A percentile compares a stretch with the other conserved stretches of the same genome.
phyloP scores from a whole-genome alignment of 2,888 invertebrate species.

The Phasia obesa region DNA sequence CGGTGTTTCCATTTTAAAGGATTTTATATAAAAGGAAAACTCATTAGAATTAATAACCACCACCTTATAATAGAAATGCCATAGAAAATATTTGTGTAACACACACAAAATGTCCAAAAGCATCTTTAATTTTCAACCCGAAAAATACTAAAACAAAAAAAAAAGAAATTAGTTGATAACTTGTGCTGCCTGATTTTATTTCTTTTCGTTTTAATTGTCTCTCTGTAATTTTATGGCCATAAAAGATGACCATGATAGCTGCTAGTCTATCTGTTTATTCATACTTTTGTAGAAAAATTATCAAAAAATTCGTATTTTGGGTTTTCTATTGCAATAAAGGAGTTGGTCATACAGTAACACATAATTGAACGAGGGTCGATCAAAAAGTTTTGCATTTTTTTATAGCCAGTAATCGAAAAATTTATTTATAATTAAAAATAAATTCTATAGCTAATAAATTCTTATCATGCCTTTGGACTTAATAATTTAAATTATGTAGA shows the following conservation, averaged over 20 bases:
- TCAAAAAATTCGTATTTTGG: constrained; percentile 16
- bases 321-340: constrained; percentile 65
- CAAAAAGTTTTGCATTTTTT: not conserved
- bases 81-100: not conserved
- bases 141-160: constrained; percentile 35
- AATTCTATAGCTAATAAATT: too few species aligned
- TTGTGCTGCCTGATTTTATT: constrained; percentile 42
- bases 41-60: constrained; percentile 62
- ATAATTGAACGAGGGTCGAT: constrained; percentile 29
- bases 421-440: too few species aligned
- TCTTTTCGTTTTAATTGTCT: constrained; percentile 60
- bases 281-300: constrained; percentile 40
- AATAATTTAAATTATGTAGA: not conserved
- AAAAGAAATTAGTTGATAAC: constrained; percentile 55
- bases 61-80: constrained; percentile 4
- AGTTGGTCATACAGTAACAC: constrained; percentile 44
- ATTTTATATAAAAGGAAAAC: constrained; percentile 1
- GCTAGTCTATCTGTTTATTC: constrained; percentile 39
- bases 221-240: constrained; percentile 59
- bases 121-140: constrained; percentile 56
- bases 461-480: too few species aligned
- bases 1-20: not conserved
- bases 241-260: constrained; percentile 60
- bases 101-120: constrained; percentile 19
- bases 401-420: not conserved